Conservation (phyloP, 2,113 vertebrate species). For the Acrocephalus arundinaceus region DNA sequence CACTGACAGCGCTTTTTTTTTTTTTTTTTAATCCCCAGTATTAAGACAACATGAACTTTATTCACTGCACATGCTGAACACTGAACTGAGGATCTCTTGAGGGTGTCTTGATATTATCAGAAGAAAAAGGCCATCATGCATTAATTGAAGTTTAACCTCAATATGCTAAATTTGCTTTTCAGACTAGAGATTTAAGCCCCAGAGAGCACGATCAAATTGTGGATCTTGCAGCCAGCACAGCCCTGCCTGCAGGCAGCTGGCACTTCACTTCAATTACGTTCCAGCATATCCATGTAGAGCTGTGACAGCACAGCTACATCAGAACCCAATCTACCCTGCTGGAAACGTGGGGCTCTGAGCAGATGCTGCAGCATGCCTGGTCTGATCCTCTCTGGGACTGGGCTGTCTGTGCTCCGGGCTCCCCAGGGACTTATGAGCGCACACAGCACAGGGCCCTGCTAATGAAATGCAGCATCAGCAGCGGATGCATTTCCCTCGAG, state of each 20-base stretch:
- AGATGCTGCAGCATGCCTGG: rapidly evolving
- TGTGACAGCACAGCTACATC: neutral
- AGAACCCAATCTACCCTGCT: neutral
- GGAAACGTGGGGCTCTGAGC: neutral
- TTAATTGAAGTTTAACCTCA: conserved; percentile 38
- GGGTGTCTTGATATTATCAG: neutral
- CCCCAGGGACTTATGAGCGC: neutral
- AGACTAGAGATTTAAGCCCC: neutral
- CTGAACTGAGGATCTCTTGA: neutral
- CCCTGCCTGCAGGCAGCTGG: neutral
- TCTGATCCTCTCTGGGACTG: neutral
- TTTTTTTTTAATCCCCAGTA: neutral
- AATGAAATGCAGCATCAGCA: neutral
- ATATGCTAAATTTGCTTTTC: neutral
- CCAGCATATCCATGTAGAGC: neutral
- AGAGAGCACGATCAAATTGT: neutral
- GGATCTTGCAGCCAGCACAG: neutral
- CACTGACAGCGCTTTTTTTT: neutral
- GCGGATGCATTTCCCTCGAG: rapidly evolving
- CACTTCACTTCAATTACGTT: neutral
- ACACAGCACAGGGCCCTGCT: neutral
- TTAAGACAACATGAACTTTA: neutral
- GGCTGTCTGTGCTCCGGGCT: neutral
- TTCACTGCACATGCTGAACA: neutral
- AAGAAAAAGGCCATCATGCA: neutral